phyloP scores from a whole-genome alignment of 1,140 invertebrate genomes.

The Drosophila athabasca region DNA sequence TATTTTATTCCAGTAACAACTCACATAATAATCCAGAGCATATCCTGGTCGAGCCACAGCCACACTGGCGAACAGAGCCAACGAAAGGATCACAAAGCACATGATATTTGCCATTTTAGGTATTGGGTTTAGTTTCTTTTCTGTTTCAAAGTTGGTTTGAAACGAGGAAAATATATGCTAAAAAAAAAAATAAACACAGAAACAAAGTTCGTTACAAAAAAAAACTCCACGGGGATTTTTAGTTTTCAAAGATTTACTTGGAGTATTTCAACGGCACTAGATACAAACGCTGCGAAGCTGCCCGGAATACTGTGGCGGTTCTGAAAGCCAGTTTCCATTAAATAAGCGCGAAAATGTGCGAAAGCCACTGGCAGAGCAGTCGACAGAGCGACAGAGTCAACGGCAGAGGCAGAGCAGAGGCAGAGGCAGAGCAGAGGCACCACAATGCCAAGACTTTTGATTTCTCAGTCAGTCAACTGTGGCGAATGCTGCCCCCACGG shows the following conservation, averaged over 20 bases:
- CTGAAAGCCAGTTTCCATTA: constrained; percentile 80
- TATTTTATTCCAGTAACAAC: constrained; percentile 23
- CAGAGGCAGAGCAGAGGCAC: constrained; percentile 27
- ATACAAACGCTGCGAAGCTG: constrained; percentile 79
- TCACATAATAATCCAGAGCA: constrained; percentile 83
- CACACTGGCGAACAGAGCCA: constrained; percentile 65
- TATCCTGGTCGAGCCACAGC: constrained; percentile 79
- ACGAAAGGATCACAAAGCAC: constrained; percentile 69
- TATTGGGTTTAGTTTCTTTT: constrained; percentile 22
- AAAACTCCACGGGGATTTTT: constrained; percentile 24
- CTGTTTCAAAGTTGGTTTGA: constrained; percentile 28
- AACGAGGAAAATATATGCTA: constrained; percentile 31
- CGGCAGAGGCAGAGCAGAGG: too few species aligned
- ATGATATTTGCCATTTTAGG: constrained; percentile 76
- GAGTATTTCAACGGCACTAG: constrained; percentile 74
- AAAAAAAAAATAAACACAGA: constrained; percentile 54
- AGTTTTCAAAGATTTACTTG: constrained; percentile 56
- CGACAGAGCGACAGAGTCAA: constrained; percentile 23
- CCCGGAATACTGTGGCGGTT: constrained; percentile 83
- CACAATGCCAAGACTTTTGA: constrained; percentile 59
- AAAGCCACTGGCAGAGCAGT: constrained; percentile 35
- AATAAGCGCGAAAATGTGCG: constrained; percentile 64
- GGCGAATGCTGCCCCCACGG: constrained; percentile 19
- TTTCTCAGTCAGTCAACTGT: constrained; percentile 74
- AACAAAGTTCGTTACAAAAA: constrained; percentile 16